These are phyloP conservation scores for Heliocidaris erythrogramma DNA, from an alignment of 35 echinoderm and acorn worm genomes.

Conservation along the genomic window DNA sequence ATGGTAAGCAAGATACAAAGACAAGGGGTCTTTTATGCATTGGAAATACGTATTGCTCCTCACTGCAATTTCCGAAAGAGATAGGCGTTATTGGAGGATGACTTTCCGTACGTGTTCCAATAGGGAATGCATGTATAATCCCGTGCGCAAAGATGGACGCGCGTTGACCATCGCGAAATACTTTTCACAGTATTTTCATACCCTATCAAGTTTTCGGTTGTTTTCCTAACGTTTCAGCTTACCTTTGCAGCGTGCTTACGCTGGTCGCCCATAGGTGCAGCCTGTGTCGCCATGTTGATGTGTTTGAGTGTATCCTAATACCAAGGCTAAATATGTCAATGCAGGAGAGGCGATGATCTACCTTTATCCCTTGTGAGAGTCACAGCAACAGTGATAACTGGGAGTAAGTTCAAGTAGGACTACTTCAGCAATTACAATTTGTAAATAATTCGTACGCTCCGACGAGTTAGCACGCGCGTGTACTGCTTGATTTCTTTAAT, in stretches of 20 bases:
- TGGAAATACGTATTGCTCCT: background rate
- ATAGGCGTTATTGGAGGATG: background rate
- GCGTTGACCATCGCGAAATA: background rate
- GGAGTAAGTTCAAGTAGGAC: background rate
- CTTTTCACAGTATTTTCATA: background rate
- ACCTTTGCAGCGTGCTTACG: conserved; percentile 14
- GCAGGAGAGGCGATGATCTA: background rate
- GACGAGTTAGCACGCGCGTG: background rate
- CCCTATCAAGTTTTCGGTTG: conserved; percentile 1
- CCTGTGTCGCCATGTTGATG: background rate
- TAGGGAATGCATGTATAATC: background rate
- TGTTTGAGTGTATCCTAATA: background rate
- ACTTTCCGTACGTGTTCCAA: background rate
- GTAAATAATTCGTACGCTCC: conserved; percentile 11
- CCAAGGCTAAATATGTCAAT: background rate
- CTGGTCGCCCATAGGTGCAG: conserved; percentile 28
- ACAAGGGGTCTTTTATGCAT: background rate
- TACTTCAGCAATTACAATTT: conserved; percentile 13
- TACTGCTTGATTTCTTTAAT: background rate
- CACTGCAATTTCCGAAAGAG: background rate
- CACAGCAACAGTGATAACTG: conserved; percentile 20
- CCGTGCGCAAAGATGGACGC: background rate
- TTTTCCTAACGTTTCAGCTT: background rate
- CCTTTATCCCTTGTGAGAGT: background rate
- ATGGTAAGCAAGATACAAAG: background rate